A percentile compares a stretch with the other conserved stretches of the same genome.
phyloP scores from a whole-genome alignment of 1,140 invertebrate genomes.

The Leptopilina boulardi region DNA sequence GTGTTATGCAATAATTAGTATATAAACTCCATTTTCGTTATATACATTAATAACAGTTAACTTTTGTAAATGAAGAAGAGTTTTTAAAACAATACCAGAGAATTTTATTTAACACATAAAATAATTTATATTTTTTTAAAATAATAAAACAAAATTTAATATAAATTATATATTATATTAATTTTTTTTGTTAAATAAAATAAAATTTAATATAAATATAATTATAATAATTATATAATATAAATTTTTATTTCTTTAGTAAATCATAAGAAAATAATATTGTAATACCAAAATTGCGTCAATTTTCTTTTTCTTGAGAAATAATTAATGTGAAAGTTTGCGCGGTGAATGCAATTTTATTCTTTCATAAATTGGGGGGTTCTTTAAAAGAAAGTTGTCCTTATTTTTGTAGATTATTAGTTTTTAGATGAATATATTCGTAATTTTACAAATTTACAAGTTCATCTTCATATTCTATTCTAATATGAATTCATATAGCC shows the following conservation, averaged over 20 bases:
- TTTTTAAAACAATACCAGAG: background rate
- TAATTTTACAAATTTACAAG: constrained; percentile 20
- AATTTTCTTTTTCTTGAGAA: background rate
- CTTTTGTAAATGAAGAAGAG: background rate
- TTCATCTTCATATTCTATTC: background rate
- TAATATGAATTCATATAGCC: constrained; percentile 3
- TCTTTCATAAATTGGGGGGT: background rate
- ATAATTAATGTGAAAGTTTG: constrained; percentile 3
- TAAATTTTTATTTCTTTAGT: no score
- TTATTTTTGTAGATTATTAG: background rate
- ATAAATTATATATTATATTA: no score
- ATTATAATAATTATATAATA: no score
- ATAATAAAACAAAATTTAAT: no score
- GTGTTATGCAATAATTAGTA: background rate
- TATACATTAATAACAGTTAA: background rate
- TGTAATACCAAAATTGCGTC: no score
- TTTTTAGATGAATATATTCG: background rate
- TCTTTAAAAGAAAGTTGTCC: background rate
- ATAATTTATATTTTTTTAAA: no score
- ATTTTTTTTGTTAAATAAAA: no score
- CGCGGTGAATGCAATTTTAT: background rate
- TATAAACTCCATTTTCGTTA: background rate
- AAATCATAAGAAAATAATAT: background rate
- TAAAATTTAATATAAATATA: no score
- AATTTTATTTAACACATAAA: background rate